Conservation (phyloP, 2,797 vertebrate genomes). For the Sebastes cheni region DNA sequence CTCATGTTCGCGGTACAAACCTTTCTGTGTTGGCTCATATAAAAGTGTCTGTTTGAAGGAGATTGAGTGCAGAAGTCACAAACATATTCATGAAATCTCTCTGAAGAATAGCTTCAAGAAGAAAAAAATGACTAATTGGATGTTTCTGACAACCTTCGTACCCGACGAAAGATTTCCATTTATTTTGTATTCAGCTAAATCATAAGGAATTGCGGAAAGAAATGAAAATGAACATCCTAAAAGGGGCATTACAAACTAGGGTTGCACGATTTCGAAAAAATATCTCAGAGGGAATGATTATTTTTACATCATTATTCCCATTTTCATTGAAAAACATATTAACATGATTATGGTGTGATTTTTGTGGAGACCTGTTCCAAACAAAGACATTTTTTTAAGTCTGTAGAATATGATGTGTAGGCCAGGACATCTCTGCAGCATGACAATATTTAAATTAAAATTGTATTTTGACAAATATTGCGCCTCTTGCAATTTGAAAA, state of each 20-base stretch:
- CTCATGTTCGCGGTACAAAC: conserved; percentile 33
- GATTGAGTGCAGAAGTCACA: conserved; percentile 46
- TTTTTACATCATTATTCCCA: no score
- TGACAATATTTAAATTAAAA: no score
- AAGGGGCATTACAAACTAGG: not conserved
- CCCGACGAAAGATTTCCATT: not conserved
- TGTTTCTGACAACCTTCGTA: not conserved
- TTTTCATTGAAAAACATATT: no score
- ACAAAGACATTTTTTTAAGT: no score
- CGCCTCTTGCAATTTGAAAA: no score
- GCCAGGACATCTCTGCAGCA: no score
- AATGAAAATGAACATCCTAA: conserved; percentile 6
- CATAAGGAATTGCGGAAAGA: not conserved
- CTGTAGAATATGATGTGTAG: no score
- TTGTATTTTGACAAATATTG: no score
- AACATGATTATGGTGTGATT: no score
- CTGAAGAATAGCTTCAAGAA: conserved; percentile 14
- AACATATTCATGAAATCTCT: conserved; percentile 45
- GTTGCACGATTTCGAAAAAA: no score
- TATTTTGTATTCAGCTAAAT: not conserved
- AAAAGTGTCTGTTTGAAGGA: conserved; percentile 50
- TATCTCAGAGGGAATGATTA: no score
- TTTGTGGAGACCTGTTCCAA: no score
- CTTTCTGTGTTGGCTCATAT: conserved; percentile 51
- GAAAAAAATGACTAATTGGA: conserved; percentile 23